Conservation (phyloP, 2,113 vertebrate genomes). For the Poeciliopsis retropinna region DNA sequence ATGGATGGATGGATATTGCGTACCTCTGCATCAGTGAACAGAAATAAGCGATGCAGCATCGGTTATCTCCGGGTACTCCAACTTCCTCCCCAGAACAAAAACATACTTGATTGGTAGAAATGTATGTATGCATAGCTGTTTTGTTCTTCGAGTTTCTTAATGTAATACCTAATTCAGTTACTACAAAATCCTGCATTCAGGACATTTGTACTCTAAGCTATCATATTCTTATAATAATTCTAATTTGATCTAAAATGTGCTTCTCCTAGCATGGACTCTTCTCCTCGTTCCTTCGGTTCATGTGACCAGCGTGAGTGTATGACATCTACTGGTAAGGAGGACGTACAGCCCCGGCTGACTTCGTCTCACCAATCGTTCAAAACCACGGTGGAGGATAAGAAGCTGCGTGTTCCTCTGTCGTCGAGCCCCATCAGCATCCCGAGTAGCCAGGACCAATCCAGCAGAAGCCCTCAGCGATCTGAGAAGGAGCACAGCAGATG, state of each 20-base stretch:
- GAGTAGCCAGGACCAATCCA: slow-evolving; percentile 8
- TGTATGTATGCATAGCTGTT: too few relatives aligned
- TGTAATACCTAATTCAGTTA: too few relatives aligned
- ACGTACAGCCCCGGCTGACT: background rate
- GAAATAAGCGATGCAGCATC: too few relatives aligned
- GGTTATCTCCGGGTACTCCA: too few relatives aligned
- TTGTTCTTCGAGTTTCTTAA: too few relatives aligned
- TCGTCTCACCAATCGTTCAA: background rate
- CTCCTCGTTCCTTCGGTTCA: background rate
- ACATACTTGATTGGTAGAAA: too few relatives aligned
- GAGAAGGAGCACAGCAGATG: background rate
- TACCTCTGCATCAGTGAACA: too few relatives aligned
- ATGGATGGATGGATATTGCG: too few relatives aligned
- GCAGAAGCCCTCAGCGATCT: slow-evolving; percentile 6
- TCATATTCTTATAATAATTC: background rate
- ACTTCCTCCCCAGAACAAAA: too few relatives aligned
- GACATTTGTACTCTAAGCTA: too few relatives aligned
- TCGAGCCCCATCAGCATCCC: slow-evolving; percentile 35
- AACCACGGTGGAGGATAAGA: slow-evolving; percentile 14
- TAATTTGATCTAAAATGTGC: background rate
- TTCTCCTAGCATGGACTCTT: background rate
- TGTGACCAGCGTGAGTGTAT: background rate
- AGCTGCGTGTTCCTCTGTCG: background rate
- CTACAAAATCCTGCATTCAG: too few relatives aligned
- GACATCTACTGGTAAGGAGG: too few relatives aligned